A percentile compares a stretch with the other conserved stretches of the same genome.
These are phyloP conservation scores for Bothrops jararaca DNA, from an alignment of 2,113 vertebrate species.

Conservation along the genomic window DNA sequence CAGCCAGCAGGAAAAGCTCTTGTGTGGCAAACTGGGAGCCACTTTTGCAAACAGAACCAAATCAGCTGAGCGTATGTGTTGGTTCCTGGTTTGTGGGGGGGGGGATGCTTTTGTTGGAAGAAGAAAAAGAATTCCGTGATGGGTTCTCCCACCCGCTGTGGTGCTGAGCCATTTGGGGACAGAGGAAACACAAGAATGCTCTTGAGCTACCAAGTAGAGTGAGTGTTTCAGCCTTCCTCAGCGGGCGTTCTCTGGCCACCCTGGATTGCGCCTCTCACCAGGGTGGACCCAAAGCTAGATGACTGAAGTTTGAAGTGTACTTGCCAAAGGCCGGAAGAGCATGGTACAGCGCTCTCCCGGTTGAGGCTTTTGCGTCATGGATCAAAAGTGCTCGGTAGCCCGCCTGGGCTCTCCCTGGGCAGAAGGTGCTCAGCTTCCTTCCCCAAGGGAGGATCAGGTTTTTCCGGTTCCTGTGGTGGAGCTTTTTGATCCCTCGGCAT, in stretches of 20 bases:
- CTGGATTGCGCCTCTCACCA: neutral
- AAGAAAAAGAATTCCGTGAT: neutral
- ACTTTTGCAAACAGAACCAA: slow-evolving; percentile 12
- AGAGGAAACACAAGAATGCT: neutral
- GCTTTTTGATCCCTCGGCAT: neutral
- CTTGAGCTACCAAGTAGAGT: neutral
- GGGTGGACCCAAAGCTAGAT: neutral
- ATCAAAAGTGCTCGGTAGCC: neutral
- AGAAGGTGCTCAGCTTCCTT: neutral
- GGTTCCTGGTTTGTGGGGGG: neutral
- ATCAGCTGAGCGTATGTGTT: neutral
- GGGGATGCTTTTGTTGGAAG: too few relatives aligned
- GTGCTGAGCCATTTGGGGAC: too few relatives aligned
- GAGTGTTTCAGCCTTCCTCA: neutral
- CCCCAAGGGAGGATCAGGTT: neutral
- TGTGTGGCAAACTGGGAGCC: slow-evolving; percentile 5
- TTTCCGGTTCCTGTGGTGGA: neutral
- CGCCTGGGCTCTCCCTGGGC: neutral
- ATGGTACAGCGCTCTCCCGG: neutral
- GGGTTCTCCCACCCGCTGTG: neutral
- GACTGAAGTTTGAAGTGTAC: neutral
- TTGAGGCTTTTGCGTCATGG: neutral
- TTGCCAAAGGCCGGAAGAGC: neutral
- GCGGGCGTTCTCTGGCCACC: fast-evolving
- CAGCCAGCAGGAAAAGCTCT: neutral